Conservation (phyloP, 2,888 invertebrate genomes). For the Taenaris catops region DNA sequence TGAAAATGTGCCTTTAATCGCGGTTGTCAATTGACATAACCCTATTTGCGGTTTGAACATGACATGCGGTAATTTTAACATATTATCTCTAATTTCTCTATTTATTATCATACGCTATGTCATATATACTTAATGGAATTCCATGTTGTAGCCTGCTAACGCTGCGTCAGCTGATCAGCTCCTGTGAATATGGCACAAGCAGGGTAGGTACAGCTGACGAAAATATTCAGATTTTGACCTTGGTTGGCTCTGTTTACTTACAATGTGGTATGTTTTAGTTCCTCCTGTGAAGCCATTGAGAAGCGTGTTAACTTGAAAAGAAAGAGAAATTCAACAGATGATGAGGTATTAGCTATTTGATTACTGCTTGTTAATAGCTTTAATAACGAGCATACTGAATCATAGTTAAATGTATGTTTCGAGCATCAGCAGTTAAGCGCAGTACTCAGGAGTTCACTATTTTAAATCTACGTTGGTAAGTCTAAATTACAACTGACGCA, state of each 20-base stretch:
- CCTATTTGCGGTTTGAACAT: conserved; percentile 71
- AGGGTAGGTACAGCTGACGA: conserved; percentile 58
- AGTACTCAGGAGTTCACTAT: no score
- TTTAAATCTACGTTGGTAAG: no score
- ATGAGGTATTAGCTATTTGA: conserved; percentile 51
- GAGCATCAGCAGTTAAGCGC: no score
- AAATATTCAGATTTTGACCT: conserved; percentile 44
- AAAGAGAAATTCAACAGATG: conserved; percentile 64
- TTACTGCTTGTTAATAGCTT: conserved; percentile 14
- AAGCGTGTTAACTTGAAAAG: conserved; percentile 60
- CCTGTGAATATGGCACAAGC: conserved; percentile 63
- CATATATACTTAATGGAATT: conserved; percentile 31
- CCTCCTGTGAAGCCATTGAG: conserved; percentile 56
- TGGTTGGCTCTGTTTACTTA: conserved; percentile 58
- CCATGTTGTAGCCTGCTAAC: conserved; percentile 51
- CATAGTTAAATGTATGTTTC: no score
- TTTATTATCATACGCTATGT: conserved; percentile 28
- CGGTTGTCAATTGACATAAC: conserved; percentile 76
- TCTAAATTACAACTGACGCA: no score
- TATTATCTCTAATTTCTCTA: conserved; percentile 39
- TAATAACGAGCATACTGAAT: no score
- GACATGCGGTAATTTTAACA: conserved; percentile 74
- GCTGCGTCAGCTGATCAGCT: conserved; percentile 40
- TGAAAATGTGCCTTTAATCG: conserved; percentile 51
- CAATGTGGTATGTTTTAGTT: conserved; percentile 46